These are phyloP conservation scores for Myripristis murdjan DNA, from an alignment of 2,797 vertebrate genomes.

Conservation along the genomic window DNA sequence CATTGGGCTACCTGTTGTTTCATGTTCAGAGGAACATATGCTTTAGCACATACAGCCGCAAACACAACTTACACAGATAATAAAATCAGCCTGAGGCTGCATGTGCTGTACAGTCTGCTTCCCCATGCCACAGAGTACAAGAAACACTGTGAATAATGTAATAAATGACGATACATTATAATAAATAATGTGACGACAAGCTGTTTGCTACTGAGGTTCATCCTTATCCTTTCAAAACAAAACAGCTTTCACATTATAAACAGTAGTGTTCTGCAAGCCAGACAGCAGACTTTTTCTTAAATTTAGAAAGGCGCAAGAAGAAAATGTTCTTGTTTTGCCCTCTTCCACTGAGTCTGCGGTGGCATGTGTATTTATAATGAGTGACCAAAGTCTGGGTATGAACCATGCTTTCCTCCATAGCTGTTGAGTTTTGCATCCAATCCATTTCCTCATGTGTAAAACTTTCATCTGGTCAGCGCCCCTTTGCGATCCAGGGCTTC, in stretches of 20 bases:
- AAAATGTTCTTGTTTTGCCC: constrained; percentile 79
- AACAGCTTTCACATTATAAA: constrained; percentile 47
- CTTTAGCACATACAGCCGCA: not conserved
- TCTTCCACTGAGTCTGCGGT: constrained; percentile 70
- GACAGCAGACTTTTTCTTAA: constrained; percentile 60
- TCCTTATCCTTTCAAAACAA: constrained; percentile 20
- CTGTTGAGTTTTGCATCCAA: constrained; percentile 75
- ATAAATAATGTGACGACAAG: no score
- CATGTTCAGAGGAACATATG: not conserved
- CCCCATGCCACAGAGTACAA: not conserved
- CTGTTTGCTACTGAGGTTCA: not conserved
- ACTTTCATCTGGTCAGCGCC: constrained; percentile 65
- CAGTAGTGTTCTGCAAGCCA: constrained; percentile 52
- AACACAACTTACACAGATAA: not conserved
- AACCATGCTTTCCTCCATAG: constrained; percentile 72
- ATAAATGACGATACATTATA: no score
- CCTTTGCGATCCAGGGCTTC: constrained; percentile 38
- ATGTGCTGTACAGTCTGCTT: not conserved
- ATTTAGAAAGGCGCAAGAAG: constrained; percentile 77
- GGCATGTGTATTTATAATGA: constrained; percentile 81
- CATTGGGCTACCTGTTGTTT: constrained; percentile 67
- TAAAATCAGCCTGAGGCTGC: constrained; percentile 12
- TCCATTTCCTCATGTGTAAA: constrained; percentile 72
- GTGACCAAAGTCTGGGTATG: constrained; percentile 73
- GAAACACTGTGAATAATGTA: no score